These are phyloP conservation scores for Ceratosolen fusciceps DNA, from an alignment of 1,140 invertebrate genomes.

Conservation along the genomic window DNA sequence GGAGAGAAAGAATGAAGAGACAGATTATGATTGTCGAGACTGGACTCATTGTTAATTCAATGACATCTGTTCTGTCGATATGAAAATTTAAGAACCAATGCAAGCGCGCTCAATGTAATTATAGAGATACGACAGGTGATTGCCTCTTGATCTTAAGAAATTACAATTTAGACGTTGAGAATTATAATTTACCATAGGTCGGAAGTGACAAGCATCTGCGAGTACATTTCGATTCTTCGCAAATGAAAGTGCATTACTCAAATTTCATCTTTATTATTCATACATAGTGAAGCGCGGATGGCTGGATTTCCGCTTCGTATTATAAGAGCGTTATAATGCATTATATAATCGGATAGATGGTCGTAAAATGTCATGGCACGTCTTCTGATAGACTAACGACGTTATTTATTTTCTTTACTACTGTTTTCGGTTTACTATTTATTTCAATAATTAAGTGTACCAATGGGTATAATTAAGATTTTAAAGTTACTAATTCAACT, in stretches of 20 bases:
- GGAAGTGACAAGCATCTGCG: constrained; percentile 1
- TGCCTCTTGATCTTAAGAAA: constrained; percentile 26
- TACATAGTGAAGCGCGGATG: neutral
- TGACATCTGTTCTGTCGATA: constrained; percentile 53
- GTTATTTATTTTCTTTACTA: no score
- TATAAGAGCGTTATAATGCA: no score
- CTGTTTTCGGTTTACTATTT: no score
- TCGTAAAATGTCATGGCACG: no score
- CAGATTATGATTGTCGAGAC: constrained; percentile 49
- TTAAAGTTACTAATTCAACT: no score
- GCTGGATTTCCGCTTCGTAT: neutral
- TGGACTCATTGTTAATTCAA: constrained; percentile 65
- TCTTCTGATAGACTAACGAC: no score
- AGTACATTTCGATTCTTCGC: neutral
- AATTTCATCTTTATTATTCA: constrained; percentile 15
- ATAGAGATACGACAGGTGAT: constrained; percentile 37
- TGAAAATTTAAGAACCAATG: constrained; percentile 1
- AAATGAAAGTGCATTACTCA: constrained; percentile 18
- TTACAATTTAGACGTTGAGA: neutral
- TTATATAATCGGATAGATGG: no score
- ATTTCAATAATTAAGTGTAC: no score
- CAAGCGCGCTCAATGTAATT: constrained; percentile 16
- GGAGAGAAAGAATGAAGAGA: constrained; percentile 50
- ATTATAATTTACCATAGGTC: neutral
- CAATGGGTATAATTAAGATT: no score